Percentiles rank a stretch among this genome's conserved stretches.
phyloP scores from a whole-genome alignment of 2,113 vertebrate genomes.

The Ceyx margarethae region DNA sequence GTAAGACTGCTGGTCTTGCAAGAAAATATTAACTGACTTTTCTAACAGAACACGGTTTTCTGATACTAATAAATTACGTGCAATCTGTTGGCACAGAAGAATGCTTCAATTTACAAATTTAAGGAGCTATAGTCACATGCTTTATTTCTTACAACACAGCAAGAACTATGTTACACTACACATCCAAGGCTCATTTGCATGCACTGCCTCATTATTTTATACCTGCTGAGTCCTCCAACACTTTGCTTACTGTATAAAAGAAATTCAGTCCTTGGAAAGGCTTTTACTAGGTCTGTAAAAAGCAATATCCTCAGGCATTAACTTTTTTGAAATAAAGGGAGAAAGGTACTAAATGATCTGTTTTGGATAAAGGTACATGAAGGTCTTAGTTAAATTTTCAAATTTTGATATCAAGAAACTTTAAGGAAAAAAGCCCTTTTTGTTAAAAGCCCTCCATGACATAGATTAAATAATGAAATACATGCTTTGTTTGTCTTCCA shows the following conservation, averaged over 20 bases:
- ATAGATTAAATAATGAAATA: background rate
- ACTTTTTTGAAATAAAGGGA: background rate
- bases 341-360: background rate
- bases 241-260: conserved; percentile 12
- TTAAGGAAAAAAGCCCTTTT: background rate
- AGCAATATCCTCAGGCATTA: background rate
- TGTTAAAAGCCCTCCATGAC: background rate
- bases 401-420: background rate
- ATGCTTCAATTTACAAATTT: background rate
- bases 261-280: background rate
- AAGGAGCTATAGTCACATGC: background rate
- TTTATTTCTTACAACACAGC: background rate
- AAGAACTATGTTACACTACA: background rate
- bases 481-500: background rate
- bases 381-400: background rate
- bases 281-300: background rate
- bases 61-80: background rate
- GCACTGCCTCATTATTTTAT: conserved; percentile 34
- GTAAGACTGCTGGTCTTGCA: conserved; percentile 17
- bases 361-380: background rate
- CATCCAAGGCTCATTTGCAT: conserved; percentile 16
- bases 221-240: background rate
- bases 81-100: background rate
- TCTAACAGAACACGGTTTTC: background rate
- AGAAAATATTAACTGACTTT: conserved; percentile 25